A percentile compares a stretch with the other conserved stretches of the same genome.
Evolutionary conservation across 2,888 invertebrate genomes (phyloP).

Genomic region (Andrena trimmerana): DNA sequence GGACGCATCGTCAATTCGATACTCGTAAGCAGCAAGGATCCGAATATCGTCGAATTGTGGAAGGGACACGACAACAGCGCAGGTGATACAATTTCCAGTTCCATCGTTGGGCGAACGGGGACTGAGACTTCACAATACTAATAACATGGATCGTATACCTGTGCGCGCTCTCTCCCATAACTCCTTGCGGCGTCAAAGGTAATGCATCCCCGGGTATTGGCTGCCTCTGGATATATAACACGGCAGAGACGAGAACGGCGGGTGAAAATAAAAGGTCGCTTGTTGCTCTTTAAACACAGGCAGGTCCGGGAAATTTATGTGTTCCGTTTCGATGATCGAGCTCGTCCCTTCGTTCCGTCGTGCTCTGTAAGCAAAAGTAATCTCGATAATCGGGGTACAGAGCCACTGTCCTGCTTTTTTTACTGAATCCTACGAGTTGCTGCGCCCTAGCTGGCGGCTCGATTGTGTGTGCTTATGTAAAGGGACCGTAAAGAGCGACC

Average conservation of each 20-base stretch:
- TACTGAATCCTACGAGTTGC: neutral
- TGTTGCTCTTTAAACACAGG: conserved; percentile 18
- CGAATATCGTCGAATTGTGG: neutral
- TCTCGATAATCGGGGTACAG: conserved; percentile 29
- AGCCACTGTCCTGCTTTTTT: conserved; percentile 5
- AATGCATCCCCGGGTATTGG: conserved; percentile 49
- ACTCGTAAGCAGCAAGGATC: neutral
- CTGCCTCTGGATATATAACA: conserved; percentile 32
- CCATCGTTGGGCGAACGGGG: conserved; percentile 62
- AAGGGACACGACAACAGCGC: neutral
- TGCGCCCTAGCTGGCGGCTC: neutral
- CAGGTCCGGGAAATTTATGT: conserved; percentile 12
- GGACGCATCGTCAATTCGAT: conserved; percentile 27
- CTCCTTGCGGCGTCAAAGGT: conserved; percentile 48
- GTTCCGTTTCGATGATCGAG: conserved; percentile 15
- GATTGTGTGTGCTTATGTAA: neutral
- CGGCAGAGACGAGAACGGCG: conserved; percentile 17
- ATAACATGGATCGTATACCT: conserved; percentile 64
- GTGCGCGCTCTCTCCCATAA: conserved; percentile 52
- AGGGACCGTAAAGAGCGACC: conserved; percentile 1
- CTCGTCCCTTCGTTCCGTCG: conserved; percentile 11
- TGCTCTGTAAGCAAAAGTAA: conserved; percentile 38
- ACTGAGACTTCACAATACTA: conserved; percentile 52
- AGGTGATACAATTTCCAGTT: conserved; percentile 69
- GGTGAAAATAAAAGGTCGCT: conserved; percentile 24